Conservation (phyloP, 2,888 invertebrate genomes). For the Tiliacea aurago region DNA sequence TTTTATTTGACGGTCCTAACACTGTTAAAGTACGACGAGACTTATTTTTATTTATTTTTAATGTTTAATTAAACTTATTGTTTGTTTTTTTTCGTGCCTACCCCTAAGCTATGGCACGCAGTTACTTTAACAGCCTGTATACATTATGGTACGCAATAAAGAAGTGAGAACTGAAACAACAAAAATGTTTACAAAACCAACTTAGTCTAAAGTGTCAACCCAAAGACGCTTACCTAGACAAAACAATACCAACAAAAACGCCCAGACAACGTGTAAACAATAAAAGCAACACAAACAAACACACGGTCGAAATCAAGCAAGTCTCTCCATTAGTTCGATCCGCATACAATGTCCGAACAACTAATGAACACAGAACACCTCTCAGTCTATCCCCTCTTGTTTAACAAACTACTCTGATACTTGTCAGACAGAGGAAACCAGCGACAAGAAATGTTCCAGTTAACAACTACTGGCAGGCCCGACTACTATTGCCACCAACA, state of each 20-base stretch:
- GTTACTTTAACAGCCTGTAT: no score
- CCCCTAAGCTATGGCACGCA: no score
- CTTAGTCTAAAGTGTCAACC: conserved; percentile 19
- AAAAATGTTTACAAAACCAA: conserved; percentile 18
- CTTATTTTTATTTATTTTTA: no score
- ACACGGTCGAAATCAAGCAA: conserved; percentile 47
- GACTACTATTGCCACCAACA: conserved; percentile 60
- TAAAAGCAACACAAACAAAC: conserved; percentile 41
- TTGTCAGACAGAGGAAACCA: conserved; percentile 77
- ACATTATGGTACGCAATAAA: no score
- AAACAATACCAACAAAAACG: conserved; percentile 30
- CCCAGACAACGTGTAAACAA: conserved; percentile 20
- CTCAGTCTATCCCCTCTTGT: conserved; percentile 68
- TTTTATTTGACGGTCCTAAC: no score
- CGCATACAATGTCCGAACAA: conserved; percentile 68
- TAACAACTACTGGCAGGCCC: conserved; percentile 73
- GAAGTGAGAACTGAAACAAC: no score
- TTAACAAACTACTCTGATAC: conserved; percentile 75
- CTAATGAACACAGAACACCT: conserved; percentile 72
- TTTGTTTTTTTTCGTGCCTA: no score
- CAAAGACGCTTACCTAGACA: conserved; percentile 20
- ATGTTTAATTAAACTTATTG: no score
- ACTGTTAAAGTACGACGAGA: no score
- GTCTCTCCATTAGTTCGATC: conserved; percentile 65
- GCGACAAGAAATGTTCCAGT: conserved; percentile 77